These are phyloP conservation scores for Sthenelais limicola DNA, from an alignment of 2,888 invertebrate species.

Conservation along the genomic window DNA sequence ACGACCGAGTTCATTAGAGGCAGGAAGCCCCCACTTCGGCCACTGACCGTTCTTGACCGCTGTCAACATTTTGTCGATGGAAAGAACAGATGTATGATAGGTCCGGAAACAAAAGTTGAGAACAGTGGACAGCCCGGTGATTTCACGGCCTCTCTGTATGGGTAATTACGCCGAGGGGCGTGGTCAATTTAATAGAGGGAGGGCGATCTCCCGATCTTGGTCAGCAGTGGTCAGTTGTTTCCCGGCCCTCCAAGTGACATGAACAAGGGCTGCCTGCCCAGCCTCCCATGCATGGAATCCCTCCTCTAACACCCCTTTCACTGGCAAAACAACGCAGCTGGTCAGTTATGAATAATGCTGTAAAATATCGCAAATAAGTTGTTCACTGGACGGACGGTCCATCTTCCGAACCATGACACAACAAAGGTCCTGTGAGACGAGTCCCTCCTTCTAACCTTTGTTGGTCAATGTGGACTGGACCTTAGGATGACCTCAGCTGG, in stretches of 20 bases:
- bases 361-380: constrained; percentile 39
- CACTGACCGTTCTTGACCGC: constrained; percentile 11
- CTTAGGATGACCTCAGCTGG: no score
- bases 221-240: constrained; percentile 29
- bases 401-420: neutral
- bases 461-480: no score
- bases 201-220: no score
- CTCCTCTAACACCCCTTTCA: neutral
- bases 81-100: constrained; percentile 23
- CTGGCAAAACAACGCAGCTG: constrained; percentile 20
- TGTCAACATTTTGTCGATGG: neutral
- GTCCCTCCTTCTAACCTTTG: no score
- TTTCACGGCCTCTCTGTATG: constrained; percentile 12
- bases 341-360: constrained; percentile 36
- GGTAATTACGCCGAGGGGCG: constrained; percentile 3
- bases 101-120: constrained; percentile 8
- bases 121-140: constrained; percentile 10
- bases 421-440: constrained; percentile 1
- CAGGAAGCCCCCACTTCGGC: constrained; percentile 13
- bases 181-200: no score
- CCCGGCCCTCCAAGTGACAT: constrained; percentile 14
- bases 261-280: constrained; percentile 8
- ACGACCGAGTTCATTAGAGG: neutral
- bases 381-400: constrained; percentile 13
- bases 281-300: neutral